A percentile compares a stretch with the other conserved stretches of the same genome.
Conservation (phyloP, 1,140 invertebrate genomes). For the Prorops nasuta region DNA sequence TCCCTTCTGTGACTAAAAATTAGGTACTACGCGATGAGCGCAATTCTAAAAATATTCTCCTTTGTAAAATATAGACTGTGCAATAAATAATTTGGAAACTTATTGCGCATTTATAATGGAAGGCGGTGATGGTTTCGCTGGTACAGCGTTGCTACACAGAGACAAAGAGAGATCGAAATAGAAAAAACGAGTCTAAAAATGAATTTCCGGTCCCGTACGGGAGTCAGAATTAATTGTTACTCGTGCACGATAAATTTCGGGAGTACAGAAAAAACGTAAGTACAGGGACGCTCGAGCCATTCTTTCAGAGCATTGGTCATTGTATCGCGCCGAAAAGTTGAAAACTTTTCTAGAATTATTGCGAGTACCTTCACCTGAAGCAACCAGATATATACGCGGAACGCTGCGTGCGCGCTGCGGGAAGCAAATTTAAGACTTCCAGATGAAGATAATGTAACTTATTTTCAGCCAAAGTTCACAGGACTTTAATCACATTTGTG, state of each 20-base stretch:
- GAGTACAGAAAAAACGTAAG: background rate
- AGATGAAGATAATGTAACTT: slow-evolving; percentile 9
- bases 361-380: slow-evolving; percentile 9
- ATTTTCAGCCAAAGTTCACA: slow-evolving; percentile 9
- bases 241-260: background rate
- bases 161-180: background rate
- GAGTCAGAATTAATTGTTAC: slow-evolving; percentile 4
- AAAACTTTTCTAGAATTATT: slow-evolving; percentile 27
- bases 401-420: slow-evolving; percentile 1
- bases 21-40: too few relatives aligned
- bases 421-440: slow-evolving; percentile 15
- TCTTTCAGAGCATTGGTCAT: slow-evolving; percentile 20
- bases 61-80: too few relatives aligned
- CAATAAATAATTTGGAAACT: slow-evolving; percentile 26
- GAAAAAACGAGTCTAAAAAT: slow-evolving; percentile 1
- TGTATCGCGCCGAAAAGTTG: slow-evolving; percentile 26
- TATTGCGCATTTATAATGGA: slow-evolving; percentile 21
- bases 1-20: too few relatives aligned
- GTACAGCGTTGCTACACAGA: slow-evolving; percentile 6
- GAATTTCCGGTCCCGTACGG: background rate
- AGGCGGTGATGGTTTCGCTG: slow-evolving; percentile 12
- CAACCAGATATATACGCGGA: slow-evolving; percentile 6
- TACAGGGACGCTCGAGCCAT: background rate
- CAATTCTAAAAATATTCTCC: too few relatives aligned
- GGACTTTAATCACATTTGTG: too few relatives aligned